A percentile compares a stretch with the other conserved stretches of the same genome.
These are phyloP conservation scores for Drosophila anomelani DNA, from an alignment of 2,888 invertebrate species.

Conservation along the genomic window DNA sequence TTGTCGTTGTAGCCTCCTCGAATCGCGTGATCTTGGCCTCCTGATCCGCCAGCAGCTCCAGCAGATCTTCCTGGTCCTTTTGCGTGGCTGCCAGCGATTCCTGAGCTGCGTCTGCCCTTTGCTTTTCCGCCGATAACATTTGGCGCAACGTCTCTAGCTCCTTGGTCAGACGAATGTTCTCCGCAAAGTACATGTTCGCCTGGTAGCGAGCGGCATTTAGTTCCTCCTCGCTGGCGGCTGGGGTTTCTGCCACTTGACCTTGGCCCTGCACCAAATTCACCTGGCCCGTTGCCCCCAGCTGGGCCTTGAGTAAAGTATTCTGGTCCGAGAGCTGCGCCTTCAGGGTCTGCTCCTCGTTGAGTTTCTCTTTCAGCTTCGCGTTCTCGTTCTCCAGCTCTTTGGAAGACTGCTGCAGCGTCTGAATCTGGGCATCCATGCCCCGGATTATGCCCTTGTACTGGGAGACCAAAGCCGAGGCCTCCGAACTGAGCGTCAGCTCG, in stretches of 20 bases:
- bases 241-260: not conserved
- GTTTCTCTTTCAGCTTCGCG: slow-evolving; percentile 84
- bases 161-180: slow-evolving; percentile 83
- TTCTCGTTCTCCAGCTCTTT: slow-evolving; percentile 76
- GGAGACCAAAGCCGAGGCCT: slow-evolving; percentile 83
- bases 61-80: slow-evolving; percentile 96
- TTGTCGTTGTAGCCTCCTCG: slow-evolving; percentile 85
- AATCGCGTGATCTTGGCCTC: slow-evolving; percentile 89
- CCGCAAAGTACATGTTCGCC: slow-evolving; percentile 81
- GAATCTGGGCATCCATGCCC: slow-evolving; percentile 91
- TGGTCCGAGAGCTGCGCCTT: slow-evolving; percentile 93
- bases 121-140: slow-evolving; percentile 71
- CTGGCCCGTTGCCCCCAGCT: slow-evolving; percentile 68
- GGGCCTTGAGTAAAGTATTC: slow-evolving; percentile 93
- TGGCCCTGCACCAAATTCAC: not conserved
- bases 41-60: slow-evolving; percentile 95
- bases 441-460: slow-evolving; percentile 96
- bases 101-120: slow-evolving; percentile 67
- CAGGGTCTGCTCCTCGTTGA: slow-evolving; percentile 89
- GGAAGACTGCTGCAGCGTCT: slow-evolving; percentile 83
- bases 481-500: slow-evolving; percentile 84
- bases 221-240: slow-evolving; percentile 52
- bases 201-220: slow-evolving; percentile 76
- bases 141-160: slow-evolving; percentile 79
- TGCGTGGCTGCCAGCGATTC: slow-evolving; percentile 88